phyloP scores from a whole-genome alignment of 2,888 invertebrate species.

The Rapana venosa region DNA sequence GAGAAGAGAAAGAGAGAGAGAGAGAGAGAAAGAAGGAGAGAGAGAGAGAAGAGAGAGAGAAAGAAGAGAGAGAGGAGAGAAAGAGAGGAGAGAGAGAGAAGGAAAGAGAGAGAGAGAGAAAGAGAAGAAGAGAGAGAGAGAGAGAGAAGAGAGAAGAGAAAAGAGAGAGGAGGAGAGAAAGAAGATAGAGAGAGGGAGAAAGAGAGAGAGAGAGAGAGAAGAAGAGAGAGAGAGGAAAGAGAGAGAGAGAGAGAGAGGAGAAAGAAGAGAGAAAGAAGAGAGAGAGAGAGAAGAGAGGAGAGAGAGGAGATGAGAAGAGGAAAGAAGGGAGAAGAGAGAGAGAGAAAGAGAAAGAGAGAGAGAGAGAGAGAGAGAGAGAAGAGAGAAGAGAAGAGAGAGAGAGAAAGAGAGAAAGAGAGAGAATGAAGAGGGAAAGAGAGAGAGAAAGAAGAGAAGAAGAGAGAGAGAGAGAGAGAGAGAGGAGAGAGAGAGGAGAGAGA shows the following conservation, averaged over 20 bases:
- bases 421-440: too few relatives aligned
- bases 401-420: neutral
- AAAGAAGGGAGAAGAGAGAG: neutral
- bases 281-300: neutral
- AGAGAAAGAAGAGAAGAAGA: neutral
- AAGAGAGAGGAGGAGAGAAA: neutral
- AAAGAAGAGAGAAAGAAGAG: neutral
- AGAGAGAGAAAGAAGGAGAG: neutral
- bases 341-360: neutral
- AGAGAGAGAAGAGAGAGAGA: neutral
- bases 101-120: neutral
- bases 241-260: neutral
- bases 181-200: neutral
- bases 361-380: neutral
- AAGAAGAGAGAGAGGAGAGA: neutral
- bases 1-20: neutral
- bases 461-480: neutral
- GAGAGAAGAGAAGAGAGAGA: neutral
- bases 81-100: neutral
- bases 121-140: neutral
- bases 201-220: conserved; percentile 10
- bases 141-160: neutral
- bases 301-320: neutral
- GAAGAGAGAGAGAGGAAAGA: neutral
- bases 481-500: too few relatives aligned